A percentile compares a stretch with the other conserved stretches of the same genome.
Conservation (phyloP, 2,113 vertebrate species). For the Taurulus bubalis region DNA sequence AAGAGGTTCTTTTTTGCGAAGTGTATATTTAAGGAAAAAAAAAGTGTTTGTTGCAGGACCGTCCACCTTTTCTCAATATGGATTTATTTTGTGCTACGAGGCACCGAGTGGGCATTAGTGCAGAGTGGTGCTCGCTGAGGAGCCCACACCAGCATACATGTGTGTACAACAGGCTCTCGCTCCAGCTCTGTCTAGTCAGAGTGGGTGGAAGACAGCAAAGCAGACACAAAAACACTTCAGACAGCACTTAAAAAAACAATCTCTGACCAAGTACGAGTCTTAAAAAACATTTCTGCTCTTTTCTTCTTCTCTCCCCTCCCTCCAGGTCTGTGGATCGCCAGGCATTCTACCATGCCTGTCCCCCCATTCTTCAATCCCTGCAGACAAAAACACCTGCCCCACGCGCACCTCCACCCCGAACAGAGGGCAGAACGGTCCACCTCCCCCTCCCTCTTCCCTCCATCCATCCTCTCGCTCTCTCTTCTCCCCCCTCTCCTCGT, state of each 20-base stretch:
- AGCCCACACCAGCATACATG: constrained; percentile 28
- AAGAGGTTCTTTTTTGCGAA: constrained; percentile 10
- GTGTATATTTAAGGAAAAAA: constrained; percentile 16
- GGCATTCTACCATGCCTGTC: constrained; percentile 84
- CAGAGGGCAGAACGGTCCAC: constrained; percentile 43
- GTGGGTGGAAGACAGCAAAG: constrained; percentile 48
- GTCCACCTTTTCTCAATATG: constrained; percentile 8
- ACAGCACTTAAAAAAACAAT: constrained; percentile 31
- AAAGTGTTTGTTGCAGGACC: not conserved
- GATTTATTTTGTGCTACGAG: not conserved
- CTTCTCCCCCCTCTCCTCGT: constrained; percentile 41
- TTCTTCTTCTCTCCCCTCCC: not conserved
- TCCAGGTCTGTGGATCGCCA: constrained; percentile 84
- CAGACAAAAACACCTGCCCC: constrained; percentile 73
- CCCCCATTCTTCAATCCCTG: constrained; percentile 78
- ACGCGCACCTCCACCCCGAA: constrained; percentile 48
- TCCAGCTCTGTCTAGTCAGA: constrained; percentile 49
- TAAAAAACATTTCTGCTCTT: not conserved
- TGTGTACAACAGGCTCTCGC: constrained; percentile 24
- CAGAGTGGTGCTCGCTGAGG: constrained; percentile 49
- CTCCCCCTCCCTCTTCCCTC: constrained; percentile 35
- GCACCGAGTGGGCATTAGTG: constrained; percentile 36
- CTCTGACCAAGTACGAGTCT: not conserved
- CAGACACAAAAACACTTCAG: constrained; percentile 45
- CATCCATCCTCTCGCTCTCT: constrained; percentile 51